These are phyloP conservation scores for Mystacides longicornis DNA, from an alignment of 2,888 invertebrate species.

Conservation along the genomic window DNA sequence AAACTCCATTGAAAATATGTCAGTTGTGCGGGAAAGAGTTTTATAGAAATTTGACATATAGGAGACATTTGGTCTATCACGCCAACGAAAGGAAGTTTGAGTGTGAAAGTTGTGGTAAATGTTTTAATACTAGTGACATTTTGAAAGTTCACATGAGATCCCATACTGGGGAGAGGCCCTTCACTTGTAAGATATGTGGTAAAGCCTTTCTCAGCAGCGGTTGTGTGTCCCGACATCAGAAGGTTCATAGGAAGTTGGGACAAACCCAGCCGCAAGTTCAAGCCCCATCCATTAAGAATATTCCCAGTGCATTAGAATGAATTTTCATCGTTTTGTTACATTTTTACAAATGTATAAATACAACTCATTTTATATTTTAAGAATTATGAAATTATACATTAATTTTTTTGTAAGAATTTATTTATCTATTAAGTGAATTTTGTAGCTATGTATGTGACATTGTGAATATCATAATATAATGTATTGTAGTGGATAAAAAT, in stretches of 20 bases:
- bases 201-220: conserved; percentile 46
- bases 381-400: no score
- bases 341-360: no score
- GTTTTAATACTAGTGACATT: conserved; percentile 48
- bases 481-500: no score
- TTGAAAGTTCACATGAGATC: conserved; percentile 44
- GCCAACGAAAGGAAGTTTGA: conserved; percentile 46
- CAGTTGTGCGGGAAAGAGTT: conserved; percentile 47
- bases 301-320: not conserved
- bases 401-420: no score
- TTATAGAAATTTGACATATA: conserved; percentile 44
- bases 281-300: no score
- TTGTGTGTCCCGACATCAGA: conserved; percentile 40
- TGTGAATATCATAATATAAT: no score
- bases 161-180: conserved; percentile 45
- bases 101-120: conserved; percentile 48
- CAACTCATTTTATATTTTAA: no score
- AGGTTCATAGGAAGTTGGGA: conserved; percentile 22
- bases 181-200: conserved; percentile 42
- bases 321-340: no score
- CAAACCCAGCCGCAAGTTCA: no score
- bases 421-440: no score
- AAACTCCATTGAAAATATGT: conserved; percentile 46
- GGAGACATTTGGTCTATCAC: conserved; percentile 46
- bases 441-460: no score